These are phyloP conservation scores for Montifringilla adamsi DNA, from an alignment of 2,113 vertebrate species.

Conservation along the genomic window DNA sequence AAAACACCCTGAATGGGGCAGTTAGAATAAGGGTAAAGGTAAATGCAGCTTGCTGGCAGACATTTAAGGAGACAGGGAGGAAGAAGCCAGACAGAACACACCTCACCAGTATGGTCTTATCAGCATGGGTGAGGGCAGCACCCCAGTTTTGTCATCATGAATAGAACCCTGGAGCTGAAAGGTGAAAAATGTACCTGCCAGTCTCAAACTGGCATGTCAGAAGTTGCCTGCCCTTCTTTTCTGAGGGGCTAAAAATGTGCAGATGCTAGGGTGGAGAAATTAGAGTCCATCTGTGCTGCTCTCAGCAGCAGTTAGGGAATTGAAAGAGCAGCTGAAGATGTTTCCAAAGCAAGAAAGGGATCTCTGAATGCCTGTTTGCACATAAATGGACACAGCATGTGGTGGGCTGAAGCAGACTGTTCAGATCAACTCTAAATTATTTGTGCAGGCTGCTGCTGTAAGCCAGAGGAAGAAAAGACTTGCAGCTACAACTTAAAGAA, in stretches of 20 bases:
- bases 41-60: neutral
- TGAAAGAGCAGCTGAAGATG: neutral
- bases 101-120: neutral
- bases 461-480: neutral
- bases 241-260: neutral
- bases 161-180: neutral
- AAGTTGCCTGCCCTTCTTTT: neutral
- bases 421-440: neutral
- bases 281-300: neutral
- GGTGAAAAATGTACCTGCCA: neutral
- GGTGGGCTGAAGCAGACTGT: neutral
- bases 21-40: neutral
- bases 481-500: neutral
- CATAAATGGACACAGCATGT: neutral
- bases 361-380: neutral
- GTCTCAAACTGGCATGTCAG: neutral
- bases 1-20: neutral
- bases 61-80: neutral
- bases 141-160: neutral
- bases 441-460: neutral
- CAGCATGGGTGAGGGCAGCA: neutral
- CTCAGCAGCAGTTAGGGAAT: neutral
- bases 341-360: neutral
- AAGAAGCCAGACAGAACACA: neutral
- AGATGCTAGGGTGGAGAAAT: neutral